phyloP scores from a whole-genome alignment of 1,140 invertebrate species.

The Sweltsa coloradensis region DNA sequence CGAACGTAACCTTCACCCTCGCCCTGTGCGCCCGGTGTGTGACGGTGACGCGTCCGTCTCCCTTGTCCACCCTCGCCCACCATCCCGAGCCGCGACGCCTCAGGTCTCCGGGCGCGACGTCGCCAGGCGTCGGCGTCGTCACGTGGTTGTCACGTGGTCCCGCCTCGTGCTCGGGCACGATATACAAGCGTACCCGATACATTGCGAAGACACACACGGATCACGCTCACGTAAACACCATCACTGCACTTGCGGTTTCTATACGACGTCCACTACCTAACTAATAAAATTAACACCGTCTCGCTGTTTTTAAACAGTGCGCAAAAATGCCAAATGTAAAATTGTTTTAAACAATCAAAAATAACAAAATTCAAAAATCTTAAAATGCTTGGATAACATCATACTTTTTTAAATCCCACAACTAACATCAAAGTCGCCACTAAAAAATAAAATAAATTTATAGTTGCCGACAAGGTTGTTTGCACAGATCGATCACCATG shows the following conservation, averaged over 20 bases:
- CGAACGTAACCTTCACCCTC: not conserved
- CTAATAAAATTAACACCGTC: not conserved
- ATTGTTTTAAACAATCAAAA: too few species aligned
- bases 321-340: too few species aligned
- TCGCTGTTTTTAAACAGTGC: not conserved
- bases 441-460: too few species aligned
- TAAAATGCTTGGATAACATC: too few species aligned
- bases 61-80: not conserved
- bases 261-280: not conserved
- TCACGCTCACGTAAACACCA: not conserved
- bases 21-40: not conserved
- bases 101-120: not conserved
- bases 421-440: too few species aligned
- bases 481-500: too few species aligned
- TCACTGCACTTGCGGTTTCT: not conserved
- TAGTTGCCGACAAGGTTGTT: too few species aligned
- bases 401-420: too few species aligned
- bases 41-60: not conserved
- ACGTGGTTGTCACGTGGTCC: constrained; percentile 8
- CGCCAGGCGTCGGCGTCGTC: not conserved
- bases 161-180: constrained; percentile 24
- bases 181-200: constrained; percentile 26
- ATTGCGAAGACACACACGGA: constrained; percentile 6
- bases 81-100: not conserved
- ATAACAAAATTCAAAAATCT: too few species aligned